Percentiles rank a stretch among this genome's conserved stretches.
These are phyloP conservation scores for Peucedramus taeniatus DNA, from an alignment of 2,113 vertebrate genomes.

Conservation along the genomic window DNA sequence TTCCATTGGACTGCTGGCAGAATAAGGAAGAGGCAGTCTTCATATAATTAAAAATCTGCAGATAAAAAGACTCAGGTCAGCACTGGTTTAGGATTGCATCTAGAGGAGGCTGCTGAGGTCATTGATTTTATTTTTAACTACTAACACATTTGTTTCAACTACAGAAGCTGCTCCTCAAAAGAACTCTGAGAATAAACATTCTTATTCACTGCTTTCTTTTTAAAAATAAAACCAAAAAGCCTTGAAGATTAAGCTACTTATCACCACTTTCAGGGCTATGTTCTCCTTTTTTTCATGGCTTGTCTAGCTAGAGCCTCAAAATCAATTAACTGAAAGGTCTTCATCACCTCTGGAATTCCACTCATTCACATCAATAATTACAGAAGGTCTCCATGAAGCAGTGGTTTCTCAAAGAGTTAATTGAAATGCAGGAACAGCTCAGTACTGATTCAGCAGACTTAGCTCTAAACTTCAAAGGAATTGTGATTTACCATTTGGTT, in stretches of 20 bases:
- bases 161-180: constrained; percentile 12
- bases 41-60: not conserved
- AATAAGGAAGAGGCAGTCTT: not conserved
- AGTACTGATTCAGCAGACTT: constrained; percentile 47
- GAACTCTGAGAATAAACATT: not conserved
- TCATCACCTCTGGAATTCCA: constrained; percentile 41
- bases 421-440: constrained; percentile 34
- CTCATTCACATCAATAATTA: constrained; percentile 37
- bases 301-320: constrained; percentile 14
- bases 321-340: constrained; percentile 47
- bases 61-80: not conserved
- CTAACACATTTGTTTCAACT: not conserved
- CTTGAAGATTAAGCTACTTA: constrained; percentile 42
- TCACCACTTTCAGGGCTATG: not conserved
- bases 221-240: not conserved
- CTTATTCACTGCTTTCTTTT: not conserved
- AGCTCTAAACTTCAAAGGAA: constrained; percentile 38
- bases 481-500: constrained; percentile 27
- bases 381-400: constrained; percentile 9
- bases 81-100: not conserved
- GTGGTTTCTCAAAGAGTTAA: constrained; percentile 53
- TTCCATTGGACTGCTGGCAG: not conserved
- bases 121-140: constrained; percentile 23
- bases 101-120: not conserved
- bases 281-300: not conserved